phyloP scores from a whole-genome alignment of 2,888 invertebrate genomes.

The Alloscopus bannaensis region DNA sequence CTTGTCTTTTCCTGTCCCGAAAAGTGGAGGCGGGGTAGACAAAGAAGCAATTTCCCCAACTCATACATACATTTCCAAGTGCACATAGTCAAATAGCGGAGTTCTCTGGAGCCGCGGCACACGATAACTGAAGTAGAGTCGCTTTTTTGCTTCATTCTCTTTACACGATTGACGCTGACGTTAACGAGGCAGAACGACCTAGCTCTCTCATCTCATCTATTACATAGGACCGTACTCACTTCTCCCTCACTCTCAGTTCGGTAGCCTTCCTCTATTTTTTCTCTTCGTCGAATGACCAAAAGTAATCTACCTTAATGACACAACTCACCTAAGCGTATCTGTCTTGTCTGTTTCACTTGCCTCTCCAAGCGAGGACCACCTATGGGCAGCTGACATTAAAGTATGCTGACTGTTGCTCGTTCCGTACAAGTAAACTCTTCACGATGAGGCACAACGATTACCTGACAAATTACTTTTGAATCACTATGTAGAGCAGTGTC shows the following conservation, averaged over 20 bases:
- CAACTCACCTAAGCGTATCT: constrained; percentile 55
- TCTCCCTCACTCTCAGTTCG: not conserved
- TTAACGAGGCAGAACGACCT: constrained; percentile 64
- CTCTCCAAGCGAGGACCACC: constrained; percentile 30
- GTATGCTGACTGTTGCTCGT: constrained; percentile 56
- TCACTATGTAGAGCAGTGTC: constrained; percentile 18
- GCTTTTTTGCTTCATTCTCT: constrained; percentile 44
- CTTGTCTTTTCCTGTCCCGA: constrained; percentile 15
- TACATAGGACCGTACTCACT: constrained; percentile 18
- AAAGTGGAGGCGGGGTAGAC: constrained; percentile 2
- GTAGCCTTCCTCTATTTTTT: constrained; percentile 5
- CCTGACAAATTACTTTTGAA: constrained; percentile 62
- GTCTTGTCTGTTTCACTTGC: constrained; percentile 48
- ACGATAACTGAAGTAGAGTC: not conserved
- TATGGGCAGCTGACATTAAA: constrained; percentile 57
- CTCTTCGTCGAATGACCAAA: constrained; percentile 60
- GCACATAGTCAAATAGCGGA: constrained; percentile 6
- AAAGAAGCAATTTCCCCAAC: constrained; percentile 43
- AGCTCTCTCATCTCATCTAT: constrained; percentile 52
- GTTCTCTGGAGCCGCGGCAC: constrained; percentile 4
- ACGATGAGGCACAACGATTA: constrained; percentile 52
- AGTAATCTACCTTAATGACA: constrained; percentile 63
- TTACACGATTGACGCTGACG: constrained; percentile 63
- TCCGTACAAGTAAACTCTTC: not conserved
- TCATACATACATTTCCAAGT: constrained; percentile 18